A percentile compares a stretch with the other conserved stretches of the same genome.
phyloP scores from a whole-genome alignment of 2,113 vertebrate species.

The Poeciliopsis prolifica region DNA sequence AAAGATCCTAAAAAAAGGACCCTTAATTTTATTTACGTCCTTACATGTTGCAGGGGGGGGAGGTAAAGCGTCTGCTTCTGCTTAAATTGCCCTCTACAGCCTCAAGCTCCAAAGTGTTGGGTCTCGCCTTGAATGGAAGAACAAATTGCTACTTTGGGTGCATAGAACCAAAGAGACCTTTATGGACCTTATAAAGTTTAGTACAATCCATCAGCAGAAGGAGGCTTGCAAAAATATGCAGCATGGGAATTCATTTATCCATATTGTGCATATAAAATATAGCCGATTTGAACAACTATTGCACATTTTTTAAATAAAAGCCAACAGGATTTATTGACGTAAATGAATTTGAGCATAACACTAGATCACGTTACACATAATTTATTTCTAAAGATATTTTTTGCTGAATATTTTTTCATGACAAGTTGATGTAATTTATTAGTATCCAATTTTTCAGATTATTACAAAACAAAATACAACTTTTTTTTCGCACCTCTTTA shows the following conservation, averaged over 20 bases:
- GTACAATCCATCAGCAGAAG: constrained; percentile 7
- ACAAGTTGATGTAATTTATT: not conserved
- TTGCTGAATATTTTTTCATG: not conserved
- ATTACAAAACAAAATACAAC: not conserved
- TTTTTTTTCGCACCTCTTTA: not conserved
- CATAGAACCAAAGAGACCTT: constrained; percentile 26
- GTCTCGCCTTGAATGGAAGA: constrained; percentile 38
- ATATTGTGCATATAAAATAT: not conserved
- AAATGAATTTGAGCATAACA: not conserved
- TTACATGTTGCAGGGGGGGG: constrained; percentile 26
- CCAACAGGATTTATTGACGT: not conserved
- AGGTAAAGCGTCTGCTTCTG: constrained; percentile 14
- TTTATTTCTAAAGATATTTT: not conserved
- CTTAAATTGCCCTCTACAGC: constrained; percentile 48
- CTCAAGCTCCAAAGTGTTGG: constrained; percentile 5
- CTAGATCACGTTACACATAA: not conserved
- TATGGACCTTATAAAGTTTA: constrained; percentile 15
- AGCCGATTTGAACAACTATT: not conserved
- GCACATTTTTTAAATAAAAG: not conserved
- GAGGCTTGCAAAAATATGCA: not conserved
- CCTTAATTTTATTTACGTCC: constrained; percentile 66
- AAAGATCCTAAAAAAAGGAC: constrained; percentile 46
- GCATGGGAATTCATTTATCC: not conserved
- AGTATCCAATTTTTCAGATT: not conserved
- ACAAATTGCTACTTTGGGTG: constrained; percentile 48